Percentiles rank a stretch among this genome's conserved stretches.
Evolutionary conservation across 2,797 vertebrate species (phyloP).

Genomic region (Steatocranus sp.): DNA sequence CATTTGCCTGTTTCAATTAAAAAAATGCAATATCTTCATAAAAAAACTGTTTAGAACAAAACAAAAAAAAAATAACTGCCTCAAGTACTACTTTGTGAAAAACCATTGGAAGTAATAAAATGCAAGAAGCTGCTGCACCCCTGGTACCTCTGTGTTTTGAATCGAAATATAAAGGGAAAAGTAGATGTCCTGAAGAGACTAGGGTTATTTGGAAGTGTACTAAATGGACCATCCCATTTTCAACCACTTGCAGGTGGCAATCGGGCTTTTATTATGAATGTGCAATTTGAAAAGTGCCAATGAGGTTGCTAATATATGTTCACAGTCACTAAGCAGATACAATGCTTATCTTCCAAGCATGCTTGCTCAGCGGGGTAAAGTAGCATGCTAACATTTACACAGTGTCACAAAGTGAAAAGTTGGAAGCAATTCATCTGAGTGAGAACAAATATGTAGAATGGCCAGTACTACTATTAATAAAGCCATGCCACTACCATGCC

Average conservation of each 20-base stretch:
- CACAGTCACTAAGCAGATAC: background rate
- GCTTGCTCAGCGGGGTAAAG: background rate
- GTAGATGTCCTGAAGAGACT: slow-evolving; percentile 6
- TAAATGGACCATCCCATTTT: background rate
- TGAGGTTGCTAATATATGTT: background rate
- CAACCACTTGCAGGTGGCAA: background rate
- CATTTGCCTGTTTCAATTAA: slow-evolving; percentile 26
- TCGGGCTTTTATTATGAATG: background rate
- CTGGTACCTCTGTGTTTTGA: background rate
- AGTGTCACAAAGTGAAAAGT: background rate
- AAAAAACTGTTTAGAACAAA: slow-evolving; percentile 1
- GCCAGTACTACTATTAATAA: background rate
- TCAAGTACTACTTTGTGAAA: slow-evolving; percentile 13
- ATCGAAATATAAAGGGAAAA: background rate
- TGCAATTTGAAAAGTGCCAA: background rate
- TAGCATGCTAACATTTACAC: background rate
- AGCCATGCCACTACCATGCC: background rate
- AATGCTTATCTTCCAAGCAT: background rate
- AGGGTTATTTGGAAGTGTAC: background rate
- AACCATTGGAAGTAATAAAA: background rate
- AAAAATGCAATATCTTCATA: slow-evolving; percentile 17
- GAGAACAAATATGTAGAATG: background rate
- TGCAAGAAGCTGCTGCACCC: background rate
- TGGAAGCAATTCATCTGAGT: background rate
- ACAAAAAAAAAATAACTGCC: background rate